These are phyloP conservation scores for Andrena camellia DNA, from an alignment of 2,888 invertebrate genomes.

Conservation along the genomic window DNA sequence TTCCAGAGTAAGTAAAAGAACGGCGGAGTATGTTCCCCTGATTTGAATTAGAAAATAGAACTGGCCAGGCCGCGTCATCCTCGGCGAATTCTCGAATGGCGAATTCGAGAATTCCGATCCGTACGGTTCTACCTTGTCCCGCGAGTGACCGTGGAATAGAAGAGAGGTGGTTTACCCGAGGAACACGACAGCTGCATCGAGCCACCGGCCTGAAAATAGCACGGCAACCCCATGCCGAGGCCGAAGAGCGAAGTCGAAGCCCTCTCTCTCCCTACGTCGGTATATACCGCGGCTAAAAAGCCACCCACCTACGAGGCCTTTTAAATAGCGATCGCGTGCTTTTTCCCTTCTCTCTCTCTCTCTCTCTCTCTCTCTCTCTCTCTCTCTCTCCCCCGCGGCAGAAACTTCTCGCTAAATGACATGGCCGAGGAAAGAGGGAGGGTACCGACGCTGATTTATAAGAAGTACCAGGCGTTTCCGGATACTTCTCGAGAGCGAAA, in stretches of 20 bases:
- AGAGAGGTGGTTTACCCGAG: conserved; percentile 81
- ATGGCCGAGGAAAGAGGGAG: conserved; percentile 56
- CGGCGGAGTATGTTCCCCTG: neutral
- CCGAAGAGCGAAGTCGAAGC: conserved; percentile 65
- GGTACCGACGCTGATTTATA: conserved; percentile 71
- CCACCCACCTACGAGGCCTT: conserved; percentile 70
- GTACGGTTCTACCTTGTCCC: conserved; percentile 66
- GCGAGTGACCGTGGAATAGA: conserved; percentile 79
- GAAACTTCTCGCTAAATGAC: conserved; percentile 60
- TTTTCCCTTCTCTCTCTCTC: conserved; percentile 62
- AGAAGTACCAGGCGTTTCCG: conserved; percentile 78
- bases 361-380: conserved; percentile 58
- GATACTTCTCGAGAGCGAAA: conserved; percentile 69
- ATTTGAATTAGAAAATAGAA: conserved; percentile 24
- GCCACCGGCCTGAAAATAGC: conserved; percentile 76
- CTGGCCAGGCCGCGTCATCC: conserved; percentile 18
- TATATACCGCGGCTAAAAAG: conserved; percentile 63
- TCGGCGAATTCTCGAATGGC: conserved; percentile 27
- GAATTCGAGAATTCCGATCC: conserved; percentile 62
- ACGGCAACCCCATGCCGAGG: conserved; percentile 81
- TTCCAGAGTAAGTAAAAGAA: neutral
- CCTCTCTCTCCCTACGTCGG: conserved; percentile 58
- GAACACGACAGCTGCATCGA: conserved; percentile 81
- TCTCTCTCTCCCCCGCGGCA: conserved; percentile 50
- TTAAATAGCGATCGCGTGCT: conserved; percentile 73